These are phyloP conservation scores for Habrosyne pyritoides DNA, from an alignment of 2,888 invertebrate genomes.

Conservation along the genomic window DNA sequence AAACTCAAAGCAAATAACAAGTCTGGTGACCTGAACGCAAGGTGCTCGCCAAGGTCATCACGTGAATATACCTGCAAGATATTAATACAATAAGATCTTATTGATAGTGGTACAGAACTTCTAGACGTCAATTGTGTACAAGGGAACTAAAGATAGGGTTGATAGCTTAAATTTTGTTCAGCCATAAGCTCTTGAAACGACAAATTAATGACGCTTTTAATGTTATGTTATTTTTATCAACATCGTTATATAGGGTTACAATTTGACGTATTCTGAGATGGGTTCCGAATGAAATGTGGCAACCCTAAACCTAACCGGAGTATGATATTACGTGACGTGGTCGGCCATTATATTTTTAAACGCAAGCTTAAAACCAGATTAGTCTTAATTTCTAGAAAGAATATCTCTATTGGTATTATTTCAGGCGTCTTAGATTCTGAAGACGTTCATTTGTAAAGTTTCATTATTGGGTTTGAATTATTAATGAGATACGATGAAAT, in stretches of 20 bases:
- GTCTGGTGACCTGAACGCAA: conserved; percentile 1
- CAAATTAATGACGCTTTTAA: background rate
- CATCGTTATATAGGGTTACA: too few relatives aligned
- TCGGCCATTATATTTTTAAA: too few relatives aligned
- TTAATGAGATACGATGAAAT: background rate
- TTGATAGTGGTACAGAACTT: background rate
- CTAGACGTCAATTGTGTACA: background rate
- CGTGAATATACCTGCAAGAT: background rate
- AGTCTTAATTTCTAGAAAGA: too few relatives aligned
- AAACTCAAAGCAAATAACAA: background rate
- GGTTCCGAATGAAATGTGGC: background rate
- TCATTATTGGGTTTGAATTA: background rate
- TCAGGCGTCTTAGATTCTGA: background rate
- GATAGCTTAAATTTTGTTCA: background rate
- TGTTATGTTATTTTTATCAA: too few relatives aligned
- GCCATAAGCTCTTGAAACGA: background rate
- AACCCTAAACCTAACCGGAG: background rate
- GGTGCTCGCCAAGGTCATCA: background rate
- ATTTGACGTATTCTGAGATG: too few relatives aligned
- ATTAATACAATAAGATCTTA: background rate
- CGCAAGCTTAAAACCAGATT: background rate
- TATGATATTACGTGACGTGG: background rate
- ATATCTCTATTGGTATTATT: too few relatives aligned
- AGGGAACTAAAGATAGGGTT: background rate
- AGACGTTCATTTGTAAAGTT: background rate